A percentile compares a stretch with the other conserved stretches of the same genome.
Conservation (phyloP, 2,113 vertebrate genomes). For the Sorex fumeus region DNA sequence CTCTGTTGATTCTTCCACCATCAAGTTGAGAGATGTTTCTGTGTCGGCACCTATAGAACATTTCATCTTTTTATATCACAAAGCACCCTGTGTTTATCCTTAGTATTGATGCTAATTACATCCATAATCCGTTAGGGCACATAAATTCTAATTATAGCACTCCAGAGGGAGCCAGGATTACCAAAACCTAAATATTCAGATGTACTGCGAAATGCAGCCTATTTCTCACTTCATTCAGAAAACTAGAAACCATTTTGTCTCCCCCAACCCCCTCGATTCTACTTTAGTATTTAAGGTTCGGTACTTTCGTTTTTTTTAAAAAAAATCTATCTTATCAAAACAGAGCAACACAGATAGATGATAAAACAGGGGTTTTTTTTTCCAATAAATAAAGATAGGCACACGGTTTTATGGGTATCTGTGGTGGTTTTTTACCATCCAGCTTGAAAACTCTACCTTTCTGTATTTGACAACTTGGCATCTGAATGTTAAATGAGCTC, state of each 20-base stretch:
- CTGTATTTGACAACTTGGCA: constrained; percentile 20
- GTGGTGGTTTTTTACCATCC: not conserved
- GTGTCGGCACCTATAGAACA: not conserved
- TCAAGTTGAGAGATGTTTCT: constrained; percentile 8
- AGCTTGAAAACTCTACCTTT: constrained; percentile 41
- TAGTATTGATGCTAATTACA: constrained; percentile 36
- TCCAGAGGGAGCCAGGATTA: constrained; percentile 19
- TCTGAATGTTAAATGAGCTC: constrained; percentile 60
- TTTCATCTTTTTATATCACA: not conserved
- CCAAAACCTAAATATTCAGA: constrained; percentile 49
- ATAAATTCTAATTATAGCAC: constrained; percentile 13
- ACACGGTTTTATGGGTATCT: not conserved
- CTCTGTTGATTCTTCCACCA: not conserved
- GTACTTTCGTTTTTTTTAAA: constrained; percentile 7
- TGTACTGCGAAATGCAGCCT: constrained; percentile 21
- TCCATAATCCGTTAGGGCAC: not conserved
- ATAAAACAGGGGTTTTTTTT: constrained; percentile 1
- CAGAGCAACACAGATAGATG: not conserved
- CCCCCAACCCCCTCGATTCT: not conserved
- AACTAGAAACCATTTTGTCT: not conserved
- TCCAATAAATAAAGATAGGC: constrained; percentile 15
- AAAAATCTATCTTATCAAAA: not conserved
- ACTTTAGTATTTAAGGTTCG: constrained; percentile 16
- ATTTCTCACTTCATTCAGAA: constrained; percentile 43
- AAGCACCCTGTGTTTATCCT: not conserved